These are phyloP conservation scores for Allacma fusca DNA, from an alignment of 2,888 invertebrate species.

Conservation along the genomic window DNA sequence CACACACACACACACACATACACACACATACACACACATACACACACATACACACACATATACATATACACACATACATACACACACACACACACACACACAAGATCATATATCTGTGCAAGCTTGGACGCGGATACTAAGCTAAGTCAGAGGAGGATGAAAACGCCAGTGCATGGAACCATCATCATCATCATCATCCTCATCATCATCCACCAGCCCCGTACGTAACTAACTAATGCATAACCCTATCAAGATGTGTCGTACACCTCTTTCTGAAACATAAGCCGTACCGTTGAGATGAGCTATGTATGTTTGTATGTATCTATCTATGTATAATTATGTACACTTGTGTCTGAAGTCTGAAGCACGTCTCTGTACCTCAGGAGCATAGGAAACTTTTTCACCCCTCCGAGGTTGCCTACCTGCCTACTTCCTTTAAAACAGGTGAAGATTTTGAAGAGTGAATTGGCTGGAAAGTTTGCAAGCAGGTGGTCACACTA, in stretches of 20 bases:
- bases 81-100: too few relatives aligned
- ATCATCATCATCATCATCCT: constrained; percentile 27
- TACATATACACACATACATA: background rate
- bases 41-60: background rate
- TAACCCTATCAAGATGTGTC: background rate
- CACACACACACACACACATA: too few relatives aligned
- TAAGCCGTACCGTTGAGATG: background rate
- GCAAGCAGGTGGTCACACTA: constrained; percentile 43
- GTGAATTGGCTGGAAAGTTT: constrained; percentile 39
- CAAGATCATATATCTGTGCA: constrained; percentile 2
- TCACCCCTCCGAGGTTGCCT: constrained; percentile 41
- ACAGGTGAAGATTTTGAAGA: constrained; percentile 36
- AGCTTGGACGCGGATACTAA: constrained; percentile 27
- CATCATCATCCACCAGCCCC: constrained; percentile 21
- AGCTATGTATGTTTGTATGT: background rate
- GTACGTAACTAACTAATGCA: constrained; percentile 2
- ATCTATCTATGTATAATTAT: background rate
- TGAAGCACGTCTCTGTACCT: too few relatives aligned
- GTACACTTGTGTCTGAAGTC: background rate
- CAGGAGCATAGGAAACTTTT: constrained; percentile 6
- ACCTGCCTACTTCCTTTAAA: constrained; percentile 34
- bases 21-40: background rate
- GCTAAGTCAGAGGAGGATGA: constrained; percentile 30
- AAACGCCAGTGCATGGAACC: constrained; percentile 23
- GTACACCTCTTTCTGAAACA: background rate